Base-by-base conservation (phyloP, 2,113 vertebrate species). In the Leucoraja erinaceus region DNA sequence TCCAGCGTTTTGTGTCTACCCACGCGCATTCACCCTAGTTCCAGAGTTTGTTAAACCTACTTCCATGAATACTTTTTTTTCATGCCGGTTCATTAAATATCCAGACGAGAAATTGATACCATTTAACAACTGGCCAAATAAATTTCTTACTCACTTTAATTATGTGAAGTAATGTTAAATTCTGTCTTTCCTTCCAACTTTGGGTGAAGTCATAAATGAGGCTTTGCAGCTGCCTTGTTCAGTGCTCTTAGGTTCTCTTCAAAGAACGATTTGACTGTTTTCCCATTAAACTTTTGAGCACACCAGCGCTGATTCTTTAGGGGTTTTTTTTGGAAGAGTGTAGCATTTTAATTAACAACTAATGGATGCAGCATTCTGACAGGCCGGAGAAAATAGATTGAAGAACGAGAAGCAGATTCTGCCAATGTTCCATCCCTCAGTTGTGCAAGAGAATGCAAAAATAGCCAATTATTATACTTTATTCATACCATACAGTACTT, bases 91-190 rank as follows among this genome's bases (percentile, higher is more conserved):
- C 68, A 74, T 72, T 74, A 91, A 91, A 74, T 47, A 54, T 38
- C 22, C 33, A 47, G 38, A 22, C 33, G 38, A 28, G 47, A 33
- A 33, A 31, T 68, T 16, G 16, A 68, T 31, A 33, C 12, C n/a
- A 68, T 68, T 90, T 33, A 68, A 66, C 61, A 68, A 68, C 63
- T 63, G n/a, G 31, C n/a, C 63, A 63, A 72, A 72, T 4, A 91
- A 74, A 2, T 91, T 74, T 54, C 86, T 68, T 20, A 72, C 38
- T 18, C 20, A 38, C 63, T 91, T 91, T 91, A 91, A 91, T 91
- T 38, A 47, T 72, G 18, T 91, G 90, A 72, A 91, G 31, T 11
- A 47, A 72, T 72, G 9, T 91, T 91, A 91, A 72, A 63, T 31
- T 12, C 47, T 72, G 10, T 47, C 63, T 38, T 63, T 66, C 31